These are phyloP conservation scores for Elaphurus davidianus DNA, from an alignment of 2,113 vertebrate genomes.

Conservation along the genomic window DNA sequence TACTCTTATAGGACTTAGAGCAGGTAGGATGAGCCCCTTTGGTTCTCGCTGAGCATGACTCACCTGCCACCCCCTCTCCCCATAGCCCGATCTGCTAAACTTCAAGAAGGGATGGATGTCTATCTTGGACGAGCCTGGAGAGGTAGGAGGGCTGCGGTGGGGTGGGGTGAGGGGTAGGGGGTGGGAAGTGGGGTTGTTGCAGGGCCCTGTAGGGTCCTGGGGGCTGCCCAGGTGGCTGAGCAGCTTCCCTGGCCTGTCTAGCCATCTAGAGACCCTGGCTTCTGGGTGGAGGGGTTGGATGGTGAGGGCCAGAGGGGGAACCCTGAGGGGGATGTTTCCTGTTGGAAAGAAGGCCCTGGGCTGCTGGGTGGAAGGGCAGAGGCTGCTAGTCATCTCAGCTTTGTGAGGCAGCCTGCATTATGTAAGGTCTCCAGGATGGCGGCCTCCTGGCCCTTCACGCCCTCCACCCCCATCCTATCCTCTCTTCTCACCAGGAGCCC, in stretches of 20 bases:
- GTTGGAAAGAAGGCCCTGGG: not conserved
- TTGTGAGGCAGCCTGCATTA: not conserved
- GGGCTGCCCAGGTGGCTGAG: not conserved
- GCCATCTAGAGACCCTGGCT: not conserved
- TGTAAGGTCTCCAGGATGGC: not conserved
- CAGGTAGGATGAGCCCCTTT: not conserved
- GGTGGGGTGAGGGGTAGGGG: not conserved
- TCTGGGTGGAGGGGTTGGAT: not conserved
- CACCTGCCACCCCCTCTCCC: conserved; percentile 23
- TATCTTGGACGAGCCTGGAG: conserved; percentile 89
- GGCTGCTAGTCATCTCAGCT: not conserved
- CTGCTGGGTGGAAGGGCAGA: not conserved
- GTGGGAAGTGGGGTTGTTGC: not conserved
- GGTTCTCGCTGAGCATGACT: not conserved
- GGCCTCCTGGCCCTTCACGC: not conserved
- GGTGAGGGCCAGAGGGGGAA: not conserved
- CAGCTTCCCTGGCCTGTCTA: not conserved
- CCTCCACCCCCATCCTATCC: fast-evolving
- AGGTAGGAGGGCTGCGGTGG: conserved; percentile 83
- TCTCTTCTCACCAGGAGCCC: not conserved
- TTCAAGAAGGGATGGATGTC: conserved; percentile 99
- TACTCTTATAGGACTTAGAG: not conserved
- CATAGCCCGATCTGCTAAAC: conserved; percentile 95
- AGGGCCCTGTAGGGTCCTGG: not conserved
- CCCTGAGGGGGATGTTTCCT: not conserved